These are phyloP conservation scores for Drosophila littoralis DNA, from an alignment of 1,140 invertebrate species.

Conservation along the genomic window DNA sequence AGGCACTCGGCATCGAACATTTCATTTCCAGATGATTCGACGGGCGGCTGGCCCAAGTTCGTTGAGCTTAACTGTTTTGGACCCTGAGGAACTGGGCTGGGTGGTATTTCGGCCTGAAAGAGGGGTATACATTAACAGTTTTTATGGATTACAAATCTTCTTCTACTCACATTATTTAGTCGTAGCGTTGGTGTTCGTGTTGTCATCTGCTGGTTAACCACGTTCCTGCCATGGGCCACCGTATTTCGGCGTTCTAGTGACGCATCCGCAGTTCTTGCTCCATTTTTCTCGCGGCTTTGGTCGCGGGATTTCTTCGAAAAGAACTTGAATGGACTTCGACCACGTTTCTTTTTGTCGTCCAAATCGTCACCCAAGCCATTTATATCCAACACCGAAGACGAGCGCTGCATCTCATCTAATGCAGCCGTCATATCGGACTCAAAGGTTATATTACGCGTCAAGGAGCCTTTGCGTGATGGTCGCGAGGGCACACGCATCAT, in stretches of 20 bases:
- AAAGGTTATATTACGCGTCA: conserved; percentile 86
- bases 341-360: conserved; percentile 93
- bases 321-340: conserved; percentile 95
- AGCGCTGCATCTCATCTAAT: conserved; percentile 87
- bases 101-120: conserved; percentile 84
- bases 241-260: conserved; percentile 77
- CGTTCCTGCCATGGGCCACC: conserved; percentile 79
- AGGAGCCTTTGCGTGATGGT: conserved; percentile 90
- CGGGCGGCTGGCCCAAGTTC: conserved; percentile 87
- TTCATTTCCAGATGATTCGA: conserved; percentile 92
- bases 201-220: conserved; percentile 76
- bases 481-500: conserved; percentile 87
- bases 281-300: conserved; percentile 80
- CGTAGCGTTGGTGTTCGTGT: conserved; percentile 72
- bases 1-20: conserved; percentile 94
- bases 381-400: conserved; percentile 91
- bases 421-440: conserved; percentile 64
- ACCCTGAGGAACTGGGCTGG: conserved; percentile 87
- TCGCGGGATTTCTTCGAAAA: conserved; percentile 83
- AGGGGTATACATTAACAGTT: conserved; percentile 50
- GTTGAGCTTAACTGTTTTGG: conserved; percentile 90
- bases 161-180: conserved; percentile 64
- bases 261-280: conserved; percentile 52
- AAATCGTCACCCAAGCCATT: conserved; percentile 86
- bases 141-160: conserved; percentile 77